Percentiles rank a stretch among this genome's conserved stretches.
phyloP scores from a whole-genome alignment of 2,113 vertebrate species.

The Hydrolagus affinis region DNA sequence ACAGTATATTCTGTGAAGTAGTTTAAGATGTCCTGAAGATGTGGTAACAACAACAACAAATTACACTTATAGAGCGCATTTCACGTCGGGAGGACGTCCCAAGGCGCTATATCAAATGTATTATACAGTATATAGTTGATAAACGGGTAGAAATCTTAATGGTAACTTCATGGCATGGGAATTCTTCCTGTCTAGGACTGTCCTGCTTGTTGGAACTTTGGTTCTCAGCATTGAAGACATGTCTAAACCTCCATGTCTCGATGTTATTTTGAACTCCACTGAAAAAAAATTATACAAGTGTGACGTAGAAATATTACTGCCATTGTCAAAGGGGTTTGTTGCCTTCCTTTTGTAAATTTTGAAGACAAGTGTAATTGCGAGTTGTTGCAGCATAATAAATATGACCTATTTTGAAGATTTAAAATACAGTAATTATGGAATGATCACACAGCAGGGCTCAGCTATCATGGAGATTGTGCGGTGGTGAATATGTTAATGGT shows the following conservation, averaged over 20 bases:
- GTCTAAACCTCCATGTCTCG: too few relatives aligned
- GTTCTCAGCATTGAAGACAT: neutral
- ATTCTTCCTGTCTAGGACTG: too few relatives aligned
- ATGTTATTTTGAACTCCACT: neutral
- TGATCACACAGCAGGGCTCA: slow-evolving; percentile 1
- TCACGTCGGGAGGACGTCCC: too few relatives aligned
- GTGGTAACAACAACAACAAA: too few relatives aligned
- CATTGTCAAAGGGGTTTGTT: neutral
- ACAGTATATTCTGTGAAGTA: too few relatives aligned
- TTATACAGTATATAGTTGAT: too few relatives aligned
- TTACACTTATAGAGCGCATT: too few relatives aligned
- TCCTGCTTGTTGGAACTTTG: too few relatives aligned
- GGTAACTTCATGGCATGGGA: too few relatives aligned
- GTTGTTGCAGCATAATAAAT: slow-evolving; percentile 19
- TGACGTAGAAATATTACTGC: neutral
- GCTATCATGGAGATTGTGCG: neutral
- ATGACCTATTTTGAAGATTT: slow-evolving; percentile 21
- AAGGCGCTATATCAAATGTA: too few relatives aligned
- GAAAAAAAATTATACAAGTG: slow-evolving; percentile 12
- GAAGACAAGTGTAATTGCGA: slow-evolving; percentile 9
- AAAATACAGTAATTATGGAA: slow-evolving; percentile 22
- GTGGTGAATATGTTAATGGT: neutral
- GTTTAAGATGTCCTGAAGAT: too few relatives aligned
- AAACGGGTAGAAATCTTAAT: too few relatives aligned
- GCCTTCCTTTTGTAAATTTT: slow-evolving; percentile 1